Evolutionary conservation across 1,140 invertebrate species (phyloP).

Genomic region (Panagrolaimus sp.): DNA sequence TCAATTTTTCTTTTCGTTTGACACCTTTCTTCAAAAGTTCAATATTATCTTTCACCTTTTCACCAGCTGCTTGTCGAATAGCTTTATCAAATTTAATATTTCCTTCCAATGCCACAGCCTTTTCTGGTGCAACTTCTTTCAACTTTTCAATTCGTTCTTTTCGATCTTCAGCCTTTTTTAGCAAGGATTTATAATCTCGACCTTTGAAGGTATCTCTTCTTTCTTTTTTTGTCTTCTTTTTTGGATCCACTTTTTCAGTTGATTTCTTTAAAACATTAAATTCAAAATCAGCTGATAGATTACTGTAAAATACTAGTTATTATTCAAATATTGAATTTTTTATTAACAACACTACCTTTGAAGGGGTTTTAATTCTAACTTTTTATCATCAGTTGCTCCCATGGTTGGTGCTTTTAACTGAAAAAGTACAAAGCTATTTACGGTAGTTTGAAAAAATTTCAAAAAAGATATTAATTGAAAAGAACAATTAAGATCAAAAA

Average conservation of each 20-base stretch:
- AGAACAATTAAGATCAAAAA: no score
- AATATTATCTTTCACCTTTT: conserved; percentile 47
- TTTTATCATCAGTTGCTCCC: no score
- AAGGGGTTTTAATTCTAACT: no score
- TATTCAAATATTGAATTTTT: no score
- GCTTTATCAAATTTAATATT: conserved; percentile 41
- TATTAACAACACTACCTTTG: no score
- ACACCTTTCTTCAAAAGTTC: conserved; percentile 38
- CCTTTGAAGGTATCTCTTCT: conserved; percentile 42
- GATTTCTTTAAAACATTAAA: conserved; percentile 21
- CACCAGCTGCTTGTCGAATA: conserved; percentile 39
- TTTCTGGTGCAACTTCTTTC: conserved; percentile 38
- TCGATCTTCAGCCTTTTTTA: conserved; percentile 40
- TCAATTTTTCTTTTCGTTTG: conserved; percentile 40
- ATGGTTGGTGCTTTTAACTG: no score
- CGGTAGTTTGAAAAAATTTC: no score
- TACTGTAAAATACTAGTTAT: no score
- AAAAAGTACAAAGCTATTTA: no score
- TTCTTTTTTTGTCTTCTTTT: conserved; percentile 19
- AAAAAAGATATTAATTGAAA: no score
- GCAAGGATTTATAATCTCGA: conserved; percentile 40
- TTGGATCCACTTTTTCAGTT: conserved; percentile 23
- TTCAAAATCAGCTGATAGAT: conserved; percentile 9
- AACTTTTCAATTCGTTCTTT: conserved; percentile 31
- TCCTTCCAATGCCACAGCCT: conserved; percentile 37